Base-by-base conservation (phyloP, 2,888 invertebrate species). In the Eurytoma adleriae region DNA sequence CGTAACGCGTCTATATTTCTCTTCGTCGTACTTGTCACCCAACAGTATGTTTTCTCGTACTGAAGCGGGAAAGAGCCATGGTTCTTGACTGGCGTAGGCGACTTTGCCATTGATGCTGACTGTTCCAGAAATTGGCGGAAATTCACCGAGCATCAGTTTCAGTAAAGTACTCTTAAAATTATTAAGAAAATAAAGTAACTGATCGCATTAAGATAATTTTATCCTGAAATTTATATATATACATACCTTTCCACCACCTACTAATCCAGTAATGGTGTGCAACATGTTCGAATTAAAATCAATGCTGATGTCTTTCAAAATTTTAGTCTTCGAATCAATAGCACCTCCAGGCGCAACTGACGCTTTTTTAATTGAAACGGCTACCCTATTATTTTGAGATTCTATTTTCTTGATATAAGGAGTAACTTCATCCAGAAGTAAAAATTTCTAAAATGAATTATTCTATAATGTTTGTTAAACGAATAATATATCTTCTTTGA, bases 11-110 rank as follows among this genome's bases (percentile, higher is more conserved):
- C 90, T 89, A 75, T 94, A 95, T 86, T 93, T 92, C 79, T 92
- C 92, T 67, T 93, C 91, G 81, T 94, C 92, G 86, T 92, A 95
- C 0, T 92, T 91, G 84, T 93, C 91, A 0, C 97, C 97, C 89
- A 98, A 97, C 18, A 96, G 89, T 85, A 98, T 96, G 91, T 98
- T 98, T 87, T 97, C 96, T 72, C 96, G 92, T 1, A 98, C 93
- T 0, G 95, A 94, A 20, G 94, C 93, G 0, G 94, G 94, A 88
- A 95, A 95, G 0, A 95, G 93, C 97, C 97, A 98, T 16, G 97
- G 94, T 88, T 97, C 96, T 90, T 97, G 97, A 83, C 95, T 93
- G 0, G 96, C 95, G 89, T 97, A 97, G 52, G 95, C 94, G n/a
- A 94, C 78, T 68, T 88, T 91, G 5, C 95, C 96, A 72, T 92